These are phyloP conservation scores for Agonopterix arenella DNA, from an alignment of 2,888 invertebrate genomes.

Conservation along the genomic window DNA sequence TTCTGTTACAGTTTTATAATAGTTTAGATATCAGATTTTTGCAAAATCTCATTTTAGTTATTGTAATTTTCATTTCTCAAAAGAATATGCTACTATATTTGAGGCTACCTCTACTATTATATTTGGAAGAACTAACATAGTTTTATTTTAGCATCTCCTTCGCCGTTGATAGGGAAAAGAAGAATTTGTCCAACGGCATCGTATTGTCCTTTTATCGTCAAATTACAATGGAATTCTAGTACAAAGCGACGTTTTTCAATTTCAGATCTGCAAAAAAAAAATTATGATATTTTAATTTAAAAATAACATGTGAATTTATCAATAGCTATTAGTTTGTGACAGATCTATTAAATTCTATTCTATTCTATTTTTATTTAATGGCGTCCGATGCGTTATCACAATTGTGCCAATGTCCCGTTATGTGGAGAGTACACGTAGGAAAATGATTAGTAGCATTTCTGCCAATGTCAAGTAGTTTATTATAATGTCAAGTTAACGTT, in stretches of 20 bases:
- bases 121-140: slow-evolving; percentile 39
- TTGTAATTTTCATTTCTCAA: not conserved
- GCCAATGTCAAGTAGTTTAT: too few relatives aligned
- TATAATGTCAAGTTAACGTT: too few relatives aligned
- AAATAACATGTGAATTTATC: too few relatives aligned
- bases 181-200: slow-evolving; percentile 54
- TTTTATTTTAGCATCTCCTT: slow-evolving; percentile 59
- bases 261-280: slow-evolving; percentile 41
- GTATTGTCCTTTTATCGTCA: slow-evolving; percentile 61
- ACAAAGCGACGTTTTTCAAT: slow-evolving; percentile 54
- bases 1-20: too few relatives aligned
- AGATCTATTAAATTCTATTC: too few relatives aligned
- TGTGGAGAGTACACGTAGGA: too few relatives aligned
- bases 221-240: slow-evolving; percentile 55
- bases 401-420: too few relatives aligned
- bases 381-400: too few relatives aligned
- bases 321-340: too few relatives aligned
- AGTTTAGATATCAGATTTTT: not conserved
- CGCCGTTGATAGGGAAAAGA: slow-evolving; percentile 63
- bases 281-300: not conserved
- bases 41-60: too few relatives aligned
- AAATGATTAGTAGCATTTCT: too few relatives aligned
- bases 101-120: not conserved
- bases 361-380: too few relatives aligned
- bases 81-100: not conserved